Percentiles rank a stretch among this genome's conserved stretches.
Conservation (phyloP, 2,113 vertebrate species). For the Tragelaphus scriptus region DNA sequence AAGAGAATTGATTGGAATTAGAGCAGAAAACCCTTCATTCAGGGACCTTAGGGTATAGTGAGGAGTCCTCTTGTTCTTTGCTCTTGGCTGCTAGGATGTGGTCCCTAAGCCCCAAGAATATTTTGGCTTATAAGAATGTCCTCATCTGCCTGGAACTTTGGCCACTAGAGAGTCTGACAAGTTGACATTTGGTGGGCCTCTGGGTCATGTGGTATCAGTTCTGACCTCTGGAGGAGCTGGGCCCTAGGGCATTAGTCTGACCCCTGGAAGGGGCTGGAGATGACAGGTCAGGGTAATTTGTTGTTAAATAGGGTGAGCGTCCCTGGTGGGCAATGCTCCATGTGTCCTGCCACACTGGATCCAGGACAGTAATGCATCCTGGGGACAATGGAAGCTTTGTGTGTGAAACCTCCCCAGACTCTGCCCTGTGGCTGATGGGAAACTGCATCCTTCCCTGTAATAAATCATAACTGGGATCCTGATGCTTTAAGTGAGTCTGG, state of each 20-base stretch:
- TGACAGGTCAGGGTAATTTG: no score
- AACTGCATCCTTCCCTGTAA: no score
- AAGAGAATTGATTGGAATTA: neutral
- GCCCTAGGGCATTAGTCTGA: fast-evolving
- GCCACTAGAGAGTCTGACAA: no score
- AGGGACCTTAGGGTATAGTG: neutral
- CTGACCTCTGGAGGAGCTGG: no score
- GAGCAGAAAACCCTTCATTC: neutral
- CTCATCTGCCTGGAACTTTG: no score
- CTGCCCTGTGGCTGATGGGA: neutral
- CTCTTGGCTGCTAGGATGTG: no score
- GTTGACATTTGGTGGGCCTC: no score
- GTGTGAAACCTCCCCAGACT: neutral
- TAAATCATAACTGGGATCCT: fast-evolving
- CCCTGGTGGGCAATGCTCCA: fast-evolving
- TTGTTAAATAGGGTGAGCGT: no score
- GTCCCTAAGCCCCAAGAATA: no score
- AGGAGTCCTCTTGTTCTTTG: neutral
- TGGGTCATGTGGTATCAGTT: no score
- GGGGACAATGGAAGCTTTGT: fast-evolving
- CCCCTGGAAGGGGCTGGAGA: no score
- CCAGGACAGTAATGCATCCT: fast-evolving
- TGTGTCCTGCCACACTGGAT: fast-evolving
- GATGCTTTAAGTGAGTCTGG: neutral
- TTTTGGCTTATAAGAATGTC: no score